Base-by-base conservation (phyloP, 2,888 invertebrate species). In the Quadriops clusia region DNA sequence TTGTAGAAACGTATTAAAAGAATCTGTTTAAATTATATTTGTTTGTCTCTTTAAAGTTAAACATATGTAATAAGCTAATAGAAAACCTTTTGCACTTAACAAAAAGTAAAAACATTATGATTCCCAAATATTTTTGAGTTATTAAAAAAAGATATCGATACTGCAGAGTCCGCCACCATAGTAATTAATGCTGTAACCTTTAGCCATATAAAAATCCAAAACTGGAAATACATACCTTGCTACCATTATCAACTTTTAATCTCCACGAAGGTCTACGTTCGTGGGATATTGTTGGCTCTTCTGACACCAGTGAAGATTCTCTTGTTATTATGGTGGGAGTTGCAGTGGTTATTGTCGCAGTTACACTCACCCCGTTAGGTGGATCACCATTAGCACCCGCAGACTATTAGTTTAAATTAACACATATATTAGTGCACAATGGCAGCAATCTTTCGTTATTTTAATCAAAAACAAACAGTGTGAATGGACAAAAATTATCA, bases 191-290 rank as follows among this genome's bases (percentile, higher is more conserved):
- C 30, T n/a, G 23, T 23, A n/a, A 10, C 3, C 12, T 12, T 21
- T 7, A 16, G 12, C 1, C 8, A 18, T 16, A 20, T 22, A 20
- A 7, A 20, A 5, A 28, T 22, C 22, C 14, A 20, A 20, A 3
- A n/a, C 24, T 2, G 3, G n/a, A 6, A 23, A 6, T 28, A 43
- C 44, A 51, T 72, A 87, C 87, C 85, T 89, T 90, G 68, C 82
- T 84, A 62, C 84, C 82, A 34, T 55, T 56, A 70, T 89, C 87
- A 64, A 87, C 79, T 60, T 82, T 77, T 53, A 90, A 72, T 61
- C 89, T 77, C 90, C 90, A 90, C 48, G 89, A 89, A 22, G 90
- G 89, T 55, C 89, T 77, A 47, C 87, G 74, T 63, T 89, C 89
- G 46, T 69, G 69, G 44, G 63, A 52, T 43, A 64, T 53, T 44